Evolutionary conservation across 2,113 vertebrate species (phyloP).

Genomic region (Pongo abelii): DNA sequence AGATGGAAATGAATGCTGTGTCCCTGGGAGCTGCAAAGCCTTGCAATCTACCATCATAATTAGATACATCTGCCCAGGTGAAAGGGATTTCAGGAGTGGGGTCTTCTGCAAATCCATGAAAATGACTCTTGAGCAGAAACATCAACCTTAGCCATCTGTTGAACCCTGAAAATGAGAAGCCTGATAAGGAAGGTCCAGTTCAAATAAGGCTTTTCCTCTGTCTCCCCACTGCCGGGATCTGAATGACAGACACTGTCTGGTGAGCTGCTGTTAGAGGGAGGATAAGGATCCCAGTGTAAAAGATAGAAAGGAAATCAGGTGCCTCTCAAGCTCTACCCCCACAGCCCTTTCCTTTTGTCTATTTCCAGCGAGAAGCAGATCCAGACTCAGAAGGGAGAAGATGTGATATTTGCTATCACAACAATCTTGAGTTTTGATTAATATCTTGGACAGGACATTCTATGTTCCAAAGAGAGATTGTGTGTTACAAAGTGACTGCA

Average conservation of each 20-base stretch:
- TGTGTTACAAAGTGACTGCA: not conserved
- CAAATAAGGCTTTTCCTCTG: not conserved
- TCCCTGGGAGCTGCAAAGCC: no score
- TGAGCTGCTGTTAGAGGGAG: not conserved
- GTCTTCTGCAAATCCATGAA: not conserved
- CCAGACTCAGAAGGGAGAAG: not conserved
- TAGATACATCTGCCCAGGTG: not conserved
- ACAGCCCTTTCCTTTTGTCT: not conserved
- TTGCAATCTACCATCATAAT: not conserved
- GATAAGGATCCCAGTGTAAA: not conserved
- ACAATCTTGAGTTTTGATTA: not conserved
- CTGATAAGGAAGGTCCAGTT: not conserved
- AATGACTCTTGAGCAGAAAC: not conserved
- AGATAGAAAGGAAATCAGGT: not conserved
- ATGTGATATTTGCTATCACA: not conserved
- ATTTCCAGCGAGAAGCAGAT: not conserved
- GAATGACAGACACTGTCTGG: not conserved
- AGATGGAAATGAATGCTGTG: accelerated
- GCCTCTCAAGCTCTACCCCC: no score
- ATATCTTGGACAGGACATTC: not conserved
- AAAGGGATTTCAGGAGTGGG: accelerated
- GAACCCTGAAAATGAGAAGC: not conserved
- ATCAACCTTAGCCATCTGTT: not conserved
- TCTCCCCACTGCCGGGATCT: not conserved
- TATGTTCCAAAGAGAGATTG: not conserved